phyloP scores from a whole-genome alignment of 2,113 vertebrate genomes.

The Aleadryas rufinucha region DNA sequence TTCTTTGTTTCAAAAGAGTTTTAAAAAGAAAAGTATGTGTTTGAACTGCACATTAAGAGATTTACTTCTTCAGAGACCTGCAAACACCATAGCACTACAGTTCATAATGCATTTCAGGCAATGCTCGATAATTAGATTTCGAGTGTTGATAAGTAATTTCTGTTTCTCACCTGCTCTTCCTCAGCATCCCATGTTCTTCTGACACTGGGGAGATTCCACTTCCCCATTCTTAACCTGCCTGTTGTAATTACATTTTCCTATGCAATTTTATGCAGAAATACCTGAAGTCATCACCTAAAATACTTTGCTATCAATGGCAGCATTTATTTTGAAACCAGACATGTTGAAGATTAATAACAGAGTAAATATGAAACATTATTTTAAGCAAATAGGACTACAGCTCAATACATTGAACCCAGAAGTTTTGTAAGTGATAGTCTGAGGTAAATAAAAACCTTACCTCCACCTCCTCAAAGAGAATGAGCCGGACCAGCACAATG shows the following conservation, averaged over 20 bases:
- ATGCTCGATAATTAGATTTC: neutral
- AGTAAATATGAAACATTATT: neutral
- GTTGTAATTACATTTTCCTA: neutral
- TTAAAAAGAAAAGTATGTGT: neutral
- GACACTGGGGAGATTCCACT: neutral
- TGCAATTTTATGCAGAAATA: neutral
- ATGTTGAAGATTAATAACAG: neutral
- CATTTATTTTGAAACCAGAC: neutral
- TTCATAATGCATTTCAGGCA: neutral
- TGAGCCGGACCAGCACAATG: constrained; percentile 90
- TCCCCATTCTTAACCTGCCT: neutral
- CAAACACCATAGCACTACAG: neutral
- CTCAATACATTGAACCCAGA: neutral
- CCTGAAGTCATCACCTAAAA: neutral
- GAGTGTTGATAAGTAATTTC: neutral
- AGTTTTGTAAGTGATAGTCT: neutral
- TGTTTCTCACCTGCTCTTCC: neutral
- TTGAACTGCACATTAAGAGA: neutral
- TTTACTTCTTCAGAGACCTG: neutral
- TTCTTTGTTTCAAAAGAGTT: neutral
- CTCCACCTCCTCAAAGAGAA: constrained; percentile 94
- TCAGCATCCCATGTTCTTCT: neutral
- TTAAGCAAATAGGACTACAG: neutral
- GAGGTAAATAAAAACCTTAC: constrained; percentile 66
- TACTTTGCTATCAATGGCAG: neutral